phyloP scores from a whole-genome alignment of 2,797 vertebrate genomes.

The Zalophus californianus region DNA sequence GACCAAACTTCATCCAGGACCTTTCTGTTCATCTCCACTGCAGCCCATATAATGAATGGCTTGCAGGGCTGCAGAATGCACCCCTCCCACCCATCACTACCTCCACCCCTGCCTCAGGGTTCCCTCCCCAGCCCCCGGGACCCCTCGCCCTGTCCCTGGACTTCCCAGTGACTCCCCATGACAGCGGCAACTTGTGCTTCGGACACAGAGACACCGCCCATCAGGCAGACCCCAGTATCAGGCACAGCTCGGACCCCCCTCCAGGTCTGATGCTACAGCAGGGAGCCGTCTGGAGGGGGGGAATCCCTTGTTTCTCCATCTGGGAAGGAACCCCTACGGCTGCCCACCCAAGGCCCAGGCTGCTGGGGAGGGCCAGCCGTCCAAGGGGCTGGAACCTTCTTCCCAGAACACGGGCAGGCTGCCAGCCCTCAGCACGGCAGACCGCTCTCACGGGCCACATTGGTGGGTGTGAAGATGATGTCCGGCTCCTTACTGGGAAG shows the following conservation, averaged over 20 bases:
- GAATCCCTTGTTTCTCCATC: fast-evolving
- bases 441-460: not conserved
- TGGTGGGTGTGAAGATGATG: too few relatives aligned
- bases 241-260: too few relatives aligned
- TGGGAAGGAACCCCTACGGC: not conserved
- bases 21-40: not conserved
- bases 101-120: not conserved
- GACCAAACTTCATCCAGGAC: not conserved
- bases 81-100: fast-evolving
- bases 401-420: fast-evolving
- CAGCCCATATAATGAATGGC: not conserved
- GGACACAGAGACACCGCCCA: fast-evolving
- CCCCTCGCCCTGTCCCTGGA: fast-evolving
- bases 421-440: fast-evolving
- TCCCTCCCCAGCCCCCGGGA: not conserved
- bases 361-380: too few relatives aligned
- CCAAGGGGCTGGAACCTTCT: not conserved
- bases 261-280: not conserved
- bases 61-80: not conserved
- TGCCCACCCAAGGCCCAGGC: not conserved
- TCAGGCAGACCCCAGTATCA: not conserved
- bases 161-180: not conserved
- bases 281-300: fast-evolving
- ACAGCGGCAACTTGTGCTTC: not conserved
- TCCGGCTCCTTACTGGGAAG: too few relatives aligned